Evolutionary conservation across 2,888 invertebrate genomes (phyloP), one percentile per base, ranked within the genome.

Genomic region (Agonopterix subpropinquella): DNA sequence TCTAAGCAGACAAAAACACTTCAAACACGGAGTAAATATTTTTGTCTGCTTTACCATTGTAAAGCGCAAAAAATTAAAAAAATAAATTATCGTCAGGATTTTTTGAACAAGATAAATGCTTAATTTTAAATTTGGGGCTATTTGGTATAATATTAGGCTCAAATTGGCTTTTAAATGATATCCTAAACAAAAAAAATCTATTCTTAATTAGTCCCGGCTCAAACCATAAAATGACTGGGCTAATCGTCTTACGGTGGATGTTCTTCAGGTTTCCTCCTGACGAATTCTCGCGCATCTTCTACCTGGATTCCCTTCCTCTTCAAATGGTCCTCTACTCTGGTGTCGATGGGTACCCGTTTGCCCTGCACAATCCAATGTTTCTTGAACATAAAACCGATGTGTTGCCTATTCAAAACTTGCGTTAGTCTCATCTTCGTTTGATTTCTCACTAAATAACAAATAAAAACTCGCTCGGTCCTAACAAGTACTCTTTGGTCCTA

Each of bases 361-460:
- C 93, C 92, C 77, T 93, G 92, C 2, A 90, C 61, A 55, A 90
- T 76, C 96, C 96, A 96, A 72, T 94, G 91, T 54, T 88, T 90
- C 72, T 92, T 92, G 57, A 93, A 92, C 86, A 92, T 91, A 86
- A 93, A 91, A 43, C 90, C 94, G 58, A 95, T 90, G 69, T 95
- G 93, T 64, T 95, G 94, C 36, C 91, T 86, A 50, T 77, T 88
- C 58, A 95, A 77, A 53, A 89, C 78, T 53, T 86, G 86, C 10
- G 93, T 90, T 41, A 94, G 60, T 60, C 91, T 92, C 95, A 95
- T 95, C 73, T 71, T 78, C 36, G 47, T 43, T 11, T 11, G 11
- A 11, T 46, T 37, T 35, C 11, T 28, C 18, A 8, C 9, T 36
- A 11, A 11, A 45, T 36, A 15, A 46, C 36, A 46, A 45, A 45